Evolutionary conservation across 1,140 invertebrate genomes (phyloP).

Genomic region (Diploscapter pachys): DNA sequence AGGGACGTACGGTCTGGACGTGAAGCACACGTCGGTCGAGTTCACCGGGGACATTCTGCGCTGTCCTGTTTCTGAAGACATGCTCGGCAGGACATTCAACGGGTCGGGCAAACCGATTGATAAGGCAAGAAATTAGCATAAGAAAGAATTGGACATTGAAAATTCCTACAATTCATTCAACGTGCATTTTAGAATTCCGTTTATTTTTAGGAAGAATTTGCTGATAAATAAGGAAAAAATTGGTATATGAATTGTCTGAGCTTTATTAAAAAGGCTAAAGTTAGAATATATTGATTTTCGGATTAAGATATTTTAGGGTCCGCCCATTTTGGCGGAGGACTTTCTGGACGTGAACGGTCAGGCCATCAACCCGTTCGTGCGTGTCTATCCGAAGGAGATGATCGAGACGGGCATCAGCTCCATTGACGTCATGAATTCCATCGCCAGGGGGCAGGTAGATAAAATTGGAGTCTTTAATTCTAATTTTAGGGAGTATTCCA

Average conservation of each 20-base stretch:
- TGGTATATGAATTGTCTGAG: too few species aligned
- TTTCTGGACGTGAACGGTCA: constrained; percentile 91
- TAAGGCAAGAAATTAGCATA: constrained; percentile 62
- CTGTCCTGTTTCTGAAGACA: constrained; percentile 91
- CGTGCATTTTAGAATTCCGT: too few species aligned
- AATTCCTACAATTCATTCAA: too few species aligned
- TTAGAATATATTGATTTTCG: too few species aligned
- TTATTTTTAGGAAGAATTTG: too few species aligned
- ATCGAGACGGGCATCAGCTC: constrained; percentile 96
- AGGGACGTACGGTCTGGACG: constrained; percentile 93
- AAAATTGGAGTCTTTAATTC: too few species aligned
- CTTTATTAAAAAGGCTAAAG: too few species aligned
- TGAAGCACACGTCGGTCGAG: constrained; percentile 90
- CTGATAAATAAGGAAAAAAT: too few species aligned
- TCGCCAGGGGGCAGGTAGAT: constrained; percentile 78
- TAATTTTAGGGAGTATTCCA: too few species aligned
- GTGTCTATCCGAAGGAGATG: constrained; percentile 97
- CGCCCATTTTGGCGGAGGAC: constrained; percentile 89
- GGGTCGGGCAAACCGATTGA: constrained; percentile 96
- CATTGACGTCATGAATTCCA: constrained; percentile 96
- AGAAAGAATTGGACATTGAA: too few species aligned
- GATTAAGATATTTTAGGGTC: constrained; percentile 65
- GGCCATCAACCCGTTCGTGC: constrained; percentile 92
- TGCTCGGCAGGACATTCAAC: constrained; percentile 94
- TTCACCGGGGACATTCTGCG: constrained; percentile 93